phyloP scores from a whole-genome alignment of 2,113 vertebrate genomes.

The Echinops telfairi region DNA sequence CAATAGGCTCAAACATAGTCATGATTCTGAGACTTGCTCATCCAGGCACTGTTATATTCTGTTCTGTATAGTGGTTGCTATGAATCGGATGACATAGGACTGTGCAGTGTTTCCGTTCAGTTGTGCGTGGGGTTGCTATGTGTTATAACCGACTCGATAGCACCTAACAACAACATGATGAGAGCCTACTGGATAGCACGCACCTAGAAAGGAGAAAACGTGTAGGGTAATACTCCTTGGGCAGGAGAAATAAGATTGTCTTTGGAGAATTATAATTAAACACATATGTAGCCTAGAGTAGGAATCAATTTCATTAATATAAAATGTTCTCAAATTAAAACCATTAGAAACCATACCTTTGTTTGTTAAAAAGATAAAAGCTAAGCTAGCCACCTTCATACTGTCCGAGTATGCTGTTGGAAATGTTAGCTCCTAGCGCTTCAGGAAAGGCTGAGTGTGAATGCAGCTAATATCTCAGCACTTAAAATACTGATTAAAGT shows the following conservation, averaged over 20 bases:
- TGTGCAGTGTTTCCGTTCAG: background rate
- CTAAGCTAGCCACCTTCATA: background rate
- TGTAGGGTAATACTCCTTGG: background rate
- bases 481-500: background rate
- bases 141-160: background rate
- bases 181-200: background rate
- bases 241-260: background rate
- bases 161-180: background rate
- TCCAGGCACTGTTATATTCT: too few species aligned
- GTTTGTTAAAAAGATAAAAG: constrained; percentile 52
- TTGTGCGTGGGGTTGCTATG: background rate
- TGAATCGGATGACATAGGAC: too few species aligned
- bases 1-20: background rate
- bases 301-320: constrained; percentile 19
- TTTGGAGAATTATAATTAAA: constrained; percentile 48
- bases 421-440: background rate
- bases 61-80: too few species aligned
- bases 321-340: constrained; percentile 25
- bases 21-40: background rate
- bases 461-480: constrained; percentile 15
- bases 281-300: constrained; percentile 34
- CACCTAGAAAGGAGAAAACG: background rate
- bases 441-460: background rate
- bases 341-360: constrained; percentile 5
- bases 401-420: background rate